A percentile compares a stretch with the other conserved stretches of the same genome.
Conservation (phyloP, 2,113 vertebrate genomes). For the Microcebus jonahi region DNA sequence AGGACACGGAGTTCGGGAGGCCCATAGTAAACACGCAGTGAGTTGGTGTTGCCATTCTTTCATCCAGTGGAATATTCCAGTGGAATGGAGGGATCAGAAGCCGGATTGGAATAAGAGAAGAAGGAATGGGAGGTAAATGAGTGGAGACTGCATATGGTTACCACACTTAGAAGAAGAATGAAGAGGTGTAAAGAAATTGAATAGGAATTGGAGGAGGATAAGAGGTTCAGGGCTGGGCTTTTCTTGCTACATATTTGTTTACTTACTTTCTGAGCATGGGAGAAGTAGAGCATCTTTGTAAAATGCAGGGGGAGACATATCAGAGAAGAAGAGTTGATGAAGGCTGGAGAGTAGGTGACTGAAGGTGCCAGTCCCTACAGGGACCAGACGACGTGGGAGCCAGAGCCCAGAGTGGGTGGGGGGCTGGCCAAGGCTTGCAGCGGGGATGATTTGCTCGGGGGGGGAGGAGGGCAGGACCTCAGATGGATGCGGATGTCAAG, state of each 20-base stretch:
- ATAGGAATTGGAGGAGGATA: background rate
- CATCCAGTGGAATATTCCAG: background rate
- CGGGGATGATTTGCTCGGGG: background rate
- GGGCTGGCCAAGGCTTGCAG: no score
- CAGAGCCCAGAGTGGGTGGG: accelerated
- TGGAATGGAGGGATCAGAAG: background rate
- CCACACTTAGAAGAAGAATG: background rate
- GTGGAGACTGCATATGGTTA: accelerated
- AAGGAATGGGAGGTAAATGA: background rate
- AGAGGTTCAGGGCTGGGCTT: background rate
- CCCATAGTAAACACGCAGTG: accelerated
- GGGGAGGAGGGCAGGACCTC: background rate
- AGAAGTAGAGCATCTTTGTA: background rate
- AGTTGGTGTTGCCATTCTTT: background rate
- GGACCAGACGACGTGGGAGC: no score
- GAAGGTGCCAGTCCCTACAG: no score
- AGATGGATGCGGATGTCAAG: background rate
- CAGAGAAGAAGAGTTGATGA: background rate
- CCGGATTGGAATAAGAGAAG: background rate
- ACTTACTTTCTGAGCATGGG: background rate
- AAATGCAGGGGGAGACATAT: no score
- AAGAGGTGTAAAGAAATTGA: background rate
- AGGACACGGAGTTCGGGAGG: accelerated
- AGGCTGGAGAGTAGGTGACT: background rate
- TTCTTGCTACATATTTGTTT: background rate